Evolutionary conservation across 1,140 invertebrate genomes (phyloP), one percentile per base, ranked within the genome.

Genomic region (Lethocerus indicus): DNA sequence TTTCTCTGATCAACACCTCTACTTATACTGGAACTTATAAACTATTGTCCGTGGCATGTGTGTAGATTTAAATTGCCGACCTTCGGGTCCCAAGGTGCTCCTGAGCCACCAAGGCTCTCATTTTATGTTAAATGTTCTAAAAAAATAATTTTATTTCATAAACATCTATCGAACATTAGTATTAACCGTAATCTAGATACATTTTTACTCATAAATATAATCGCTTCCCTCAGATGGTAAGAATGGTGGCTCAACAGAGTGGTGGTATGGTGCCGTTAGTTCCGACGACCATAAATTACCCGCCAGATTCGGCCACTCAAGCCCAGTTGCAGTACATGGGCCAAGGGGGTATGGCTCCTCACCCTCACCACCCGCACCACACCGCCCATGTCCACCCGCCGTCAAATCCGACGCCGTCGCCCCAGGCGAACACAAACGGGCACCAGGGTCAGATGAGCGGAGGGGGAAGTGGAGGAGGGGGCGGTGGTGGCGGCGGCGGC

Each of bases 361-460:
- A 68, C 44, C 61, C 64, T 3, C 68, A 71, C 55, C 76, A 76
- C 53, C 71, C 75, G 6, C 75, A 73, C 2, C 76, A 74, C 20
- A 73, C 74, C 1, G 75, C 73, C 1, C 76, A 77, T 62, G 71
- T 69, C 24, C 72, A 74, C 63, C 72, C 63, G 47, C 66, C 63
- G 6, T 70, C 68, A 53, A 76, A 74, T 51, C 72, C 73, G 57
- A 29, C 44, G 13, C 47, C 50, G 14, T 51, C 53, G 23, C 52
- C 45, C n/a, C 42, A 45, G 24, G 16, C 29, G 9, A 36, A 39
- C 23, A 40, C n/a, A 20, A 47, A n/a, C 23, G 16, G 5, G 5
- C 50, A 48, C 14, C 44, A 50, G 20, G 47, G 47, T 14, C 51
- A 47, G 20, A 49, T 44, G 5, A 27, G 25, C 1, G 25, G 41